Conservation (phyloP, 2,797 vertebrate species). For the Gallinago stenura region DNA sequence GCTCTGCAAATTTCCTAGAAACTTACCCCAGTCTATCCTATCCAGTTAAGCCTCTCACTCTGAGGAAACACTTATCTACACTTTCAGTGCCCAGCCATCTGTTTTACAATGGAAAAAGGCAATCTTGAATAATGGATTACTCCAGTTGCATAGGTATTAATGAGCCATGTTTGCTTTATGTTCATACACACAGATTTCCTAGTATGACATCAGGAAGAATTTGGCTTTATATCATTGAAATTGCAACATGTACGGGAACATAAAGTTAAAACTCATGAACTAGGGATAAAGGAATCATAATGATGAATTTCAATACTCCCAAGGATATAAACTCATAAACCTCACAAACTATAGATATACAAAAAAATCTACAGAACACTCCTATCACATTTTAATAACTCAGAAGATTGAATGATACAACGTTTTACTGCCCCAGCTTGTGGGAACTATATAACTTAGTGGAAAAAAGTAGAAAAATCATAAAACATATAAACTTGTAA, state of each 20-base stretch:
- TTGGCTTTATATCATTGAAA: background rate
- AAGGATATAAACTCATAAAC: background rate
- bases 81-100: background rate
- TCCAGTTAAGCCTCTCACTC: background rate
- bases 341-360: background rate
- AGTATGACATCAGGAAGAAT: background rate
- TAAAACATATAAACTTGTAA: background rate
- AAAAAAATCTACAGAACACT: background rate
- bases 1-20: background rate
- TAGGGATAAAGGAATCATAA: background rate
- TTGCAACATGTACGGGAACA: background rate
- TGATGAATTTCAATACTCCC: background rate
- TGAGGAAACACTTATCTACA: background rate
- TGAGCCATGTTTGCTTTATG: background rate
- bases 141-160: background rate
- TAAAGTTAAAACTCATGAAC: background rate
- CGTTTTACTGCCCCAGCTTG: fast-evolving
- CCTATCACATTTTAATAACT: background rate
- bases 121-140: background rate
- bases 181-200: background rate
- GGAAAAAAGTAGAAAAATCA: background rate
- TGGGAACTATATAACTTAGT: background rate
- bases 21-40: background rate
- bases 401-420: background rate
- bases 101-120: background rate